Percentiles rank a stretch among this genome's conserved stretches.
Conservation (phyloP, 2,797 vertebrate genomes). For the Rhyacichthys aspro region DNA sequence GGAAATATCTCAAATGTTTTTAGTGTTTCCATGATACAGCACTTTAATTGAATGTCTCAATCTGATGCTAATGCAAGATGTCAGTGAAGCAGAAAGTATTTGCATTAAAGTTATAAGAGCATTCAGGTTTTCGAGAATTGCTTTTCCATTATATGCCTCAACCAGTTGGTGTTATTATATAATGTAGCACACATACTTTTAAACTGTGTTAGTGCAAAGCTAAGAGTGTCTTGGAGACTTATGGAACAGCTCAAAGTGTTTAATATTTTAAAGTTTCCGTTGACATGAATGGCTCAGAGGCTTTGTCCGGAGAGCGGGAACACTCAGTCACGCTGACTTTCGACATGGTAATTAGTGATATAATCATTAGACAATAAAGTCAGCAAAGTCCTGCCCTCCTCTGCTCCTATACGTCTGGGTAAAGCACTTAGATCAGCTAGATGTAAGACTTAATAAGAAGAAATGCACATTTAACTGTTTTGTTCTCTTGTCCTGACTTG, state of each 20-base stretch:
- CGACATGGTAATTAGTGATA: conserved; percentile 77
- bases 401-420: background rate
- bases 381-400: conserved; percentile 44
- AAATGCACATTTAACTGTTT: conserved; percentile 3
- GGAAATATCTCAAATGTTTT: conserved; percentile 48
- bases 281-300: conserved; percentile 61
- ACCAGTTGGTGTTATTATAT: conserved; percentile 41
- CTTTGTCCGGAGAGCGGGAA: conserved; percentile 56
- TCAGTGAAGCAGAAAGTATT: conserved; percentile 22
- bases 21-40: conserved; percentile 33
- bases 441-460: conserved; percentile 21
- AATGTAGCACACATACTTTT: conserved; percentile 28
- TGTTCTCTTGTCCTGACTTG: conserved; percentile 42
- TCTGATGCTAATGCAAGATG: conserved; percentile 55
- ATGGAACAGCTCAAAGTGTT: conserved; percentile 60
- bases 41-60: conserved; percentile 30
- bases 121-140: conserved; percentile 52
- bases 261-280: conserved; percentile 79
- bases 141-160: conserved; percentile 55
- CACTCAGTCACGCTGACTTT: conserved; percentile 71
- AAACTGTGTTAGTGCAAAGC: conserved; percentile 65
- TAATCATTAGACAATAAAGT: conserved; percentile 56
- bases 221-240: conserved; percentile 64
- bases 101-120: conserved; percentile 44
- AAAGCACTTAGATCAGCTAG: background rate